Base-by-base conservation (phyloP, 2,797 vertebrate genomes). In the Xenentodon cancila region DNA sequence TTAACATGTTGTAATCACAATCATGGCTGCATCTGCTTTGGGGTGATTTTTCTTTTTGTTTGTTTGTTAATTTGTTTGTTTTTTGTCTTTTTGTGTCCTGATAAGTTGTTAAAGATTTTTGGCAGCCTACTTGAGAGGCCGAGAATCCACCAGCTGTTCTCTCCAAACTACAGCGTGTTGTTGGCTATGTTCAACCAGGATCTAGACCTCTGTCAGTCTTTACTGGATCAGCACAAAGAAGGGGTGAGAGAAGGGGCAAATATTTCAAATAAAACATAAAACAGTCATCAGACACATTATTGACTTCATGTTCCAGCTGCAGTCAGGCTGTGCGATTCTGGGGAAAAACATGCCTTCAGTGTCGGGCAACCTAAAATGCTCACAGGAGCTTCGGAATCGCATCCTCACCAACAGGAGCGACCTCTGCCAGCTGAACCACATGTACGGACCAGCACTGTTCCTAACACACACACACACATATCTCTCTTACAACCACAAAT, bases 281-380 rank as follows among this genome's bases (percentile, higher is more conserved):
- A 46, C 9, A 48, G 16, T 34, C 6, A 49, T 57, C n/a, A 40
- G 1, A 15, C 2, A 55, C 42, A 68, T 25, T 12, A 55, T 68
- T 64, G 19, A 18, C 32, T 9, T 3, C n/a, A n/a, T 77, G 64
- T 87, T 83, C 77, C 81, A 95, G 92, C 80, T 89, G 81, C 88
- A 63, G 66, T 84, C 80, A 19, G 88, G 87, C 68, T 73, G 56
- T 75, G 77, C 67, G 17, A 46, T 84, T 27, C 72, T 94, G 57
- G 86, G 92, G 63, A 94, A 95, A 88, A 95, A 93, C 64, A 89
- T 91, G 90, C 90, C 89, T 4, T 13, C 54, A 11, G 89, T 93
- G 68, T 90, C 92, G 8, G 93, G 93, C 16, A 95, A 89, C 82
- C 92, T 93, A 62, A 95, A 93, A 88, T 90, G 89, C 84, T 94